Base-by-base conservation (phyloP, 1,140 invertebrate species). In the Bradynema listronoti region DNA sequence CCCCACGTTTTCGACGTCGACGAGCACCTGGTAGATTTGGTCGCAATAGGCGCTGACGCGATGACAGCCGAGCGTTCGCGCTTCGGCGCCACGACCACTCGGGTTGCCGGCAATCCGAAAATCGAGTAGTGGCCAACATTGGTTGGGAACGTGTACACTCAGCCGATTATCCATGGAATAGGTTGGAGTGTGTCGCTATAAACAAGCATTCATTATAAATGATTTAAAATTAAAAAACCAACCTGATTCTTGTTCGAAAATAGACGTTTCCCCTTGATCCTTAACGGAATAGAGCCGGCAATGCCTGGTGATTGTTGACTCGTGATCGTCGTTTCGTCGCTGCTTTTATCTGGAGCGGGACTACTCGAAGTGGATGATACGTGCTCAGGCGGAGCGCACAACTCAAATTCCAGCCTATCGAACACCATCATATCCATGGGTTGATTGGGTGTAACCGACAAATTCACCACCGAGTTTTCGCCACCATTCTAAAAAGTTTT, bases 11-110 rank as follows among this genome's bases (percentile, higher is more conserved):
- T 55, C 33, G n/a, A 55, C 3, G 16, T 55, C 22, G 43, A 30
- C 19, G 4, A 55, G 24, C 4, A 55, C 52, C n/a, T 55, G 52
- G 33, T 55, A 55, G 27, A 55, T 43, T 55, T 55, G 52, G 16
- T 34, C 16, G 27, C 33, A 55, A 45, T 50, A 55, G 53, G 52
- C 52, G 33, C 52, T 55, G n/a, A 55, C 52, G 16, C 52, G 52
- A 11, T 39, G 36, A 39, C 19, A 39, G 11, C 19, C 11, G 11
- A 39, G 36, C 11, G 36, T 19, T 29, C 34, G 47, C 5, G 22
- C 16, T n/a, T 55, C 32, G 25, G 41, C 32, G 4, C 7, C 22
- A 22, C 25, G 25, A 9, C 52, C 52, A 3, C 33, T 45, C 3
- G 33, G 32, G 16, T 43, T 55, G 3, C 52, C 33, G n/a, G 52